Conservation (phyloP, 2,797 vertebrate genomes). For the Astyanax mexicanus region DNA sequence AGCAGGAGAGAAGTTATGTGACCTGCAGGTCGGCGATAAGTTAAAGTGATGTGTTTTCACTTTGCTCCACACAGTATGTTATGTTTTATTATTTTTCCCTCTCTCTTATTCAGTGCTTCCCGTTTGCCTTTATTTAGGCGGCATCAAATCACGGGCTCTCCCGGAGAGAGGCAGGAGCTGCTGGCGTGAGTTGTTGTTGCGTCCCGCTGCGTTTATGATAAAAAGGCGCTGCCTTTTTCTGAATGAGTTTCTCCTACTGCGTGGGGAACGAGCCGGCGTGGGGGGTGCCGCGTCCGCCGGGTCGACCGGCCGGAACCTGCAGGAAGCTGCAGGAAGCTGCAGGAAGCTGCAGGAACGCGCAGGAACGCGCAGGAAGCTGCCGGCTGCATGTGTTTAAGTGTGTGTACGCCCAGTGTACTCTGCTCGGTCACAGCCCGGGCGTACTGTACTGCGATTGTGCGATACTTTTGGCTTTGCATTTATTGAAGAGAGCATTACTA, state of each 20-base stretch:
- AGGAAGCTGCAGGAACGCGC: too few relatives aligned
- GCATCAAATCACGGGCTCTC: constrained; percentile 50
- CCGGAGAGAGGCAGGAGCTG: constrained; percentile 31
- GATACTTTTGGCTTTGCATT: too few relatives aligned
- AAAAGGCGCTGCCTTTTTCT: constrained; percentile 37
- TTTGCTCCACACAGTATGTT: neutral
- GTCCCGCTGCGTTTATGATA: constrained; percentile 49
- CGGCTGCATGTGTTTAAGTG: neutral
- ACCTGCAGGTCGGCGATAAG: constrained; percentile 25
- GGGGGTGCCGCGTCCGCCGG: constrained; percentile 37
- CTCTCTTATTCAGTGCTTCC: constrained; percentile 42
- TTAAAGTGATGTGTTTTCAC: constrained; percentile 37
- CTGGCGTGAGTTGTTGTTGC: constrained; percentile 15
- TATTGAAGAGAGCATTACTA: too few relatives aligned
- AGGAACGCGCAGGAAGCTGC: constrained; percentile 16
- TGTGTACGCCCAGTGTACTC: neutral
- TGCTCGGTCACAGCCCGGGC: constrained; percentile 5
- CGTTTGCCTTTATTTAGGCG: constrained; percentile 53
- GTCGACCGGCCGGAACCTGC: constrained; percentile 21
- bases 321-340: constrained; percentile 19
- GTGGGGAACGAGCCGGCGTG: constrained; percentile 38
- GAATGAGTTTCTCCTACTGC: constrained; percentile 48
- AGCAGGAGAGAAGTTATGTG: constrained; percentile 29
- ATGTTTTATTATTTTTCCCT: constrained; percentile 4
- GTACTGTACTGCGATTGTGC: neutral